Evolutionary conservation across 2,113 vertebrate species (phyloP), one percentile per base, ranked within the genome.

Genomic region (Hiodon tergisus): DNA sequence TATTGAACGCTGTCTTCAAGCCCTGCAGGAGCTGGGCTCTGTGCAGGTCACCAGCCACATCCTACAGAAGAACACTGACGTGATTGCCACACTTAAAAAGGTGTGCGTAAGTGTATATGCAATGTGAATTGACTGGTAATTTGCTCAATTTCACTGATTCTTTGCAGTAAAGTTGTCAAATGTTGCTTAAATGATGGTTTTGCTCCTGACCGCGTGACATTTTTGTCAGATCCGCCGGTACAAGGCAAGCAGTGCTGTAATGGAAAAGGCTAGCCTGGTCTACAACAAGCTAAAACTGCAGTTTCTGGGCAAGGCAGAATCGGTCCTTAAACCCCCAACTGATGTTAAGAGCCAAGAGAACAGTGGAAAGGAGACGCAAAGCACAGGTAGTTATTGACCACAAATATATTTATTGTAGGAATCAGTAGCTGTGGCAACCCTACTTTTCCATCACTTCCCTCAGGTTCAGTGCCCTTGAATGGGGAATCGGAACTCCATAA

Each of bases 81-180:
- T 99, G 71, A 98, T 99, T 80, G 94, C 96, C 14, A 98, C 96
- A 0, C 88, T 99, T 67, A 98, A 98, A 66, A 98, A 99, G 94
- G 96, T 97, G 72, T 0, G 5, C 7, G 9, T 63, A 14, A 7
- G 7, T 10, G 9, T 57, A 7, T 14, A 62, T 11, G 48, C 54
- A 9, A 9, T 31, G 4, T 71, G 71, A 31, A 31, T 31, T 31
- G 31, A 2, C 1, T 31, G 31, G 31, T 31, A 31, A 31, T 31
- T 59, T 59, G 58, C 3, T 59, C 4, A 59, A 9, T 59, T 9
- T 3, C 14, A 9, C 31, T 31, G 31, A 31, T 31, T 31, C 31
- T 31, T 31, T 31, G 31, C 1, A 31, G 31, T 31, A 31, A 31
- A 31, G 31, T 31, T 31, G 31, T 31, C 31, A 31, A 31, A 31